These are phyloP conservation scores for Dysmachus trigonus DNA, from an alignment of 2,888 invertebrate genomes.

Conservation along the genomic window DNA sequence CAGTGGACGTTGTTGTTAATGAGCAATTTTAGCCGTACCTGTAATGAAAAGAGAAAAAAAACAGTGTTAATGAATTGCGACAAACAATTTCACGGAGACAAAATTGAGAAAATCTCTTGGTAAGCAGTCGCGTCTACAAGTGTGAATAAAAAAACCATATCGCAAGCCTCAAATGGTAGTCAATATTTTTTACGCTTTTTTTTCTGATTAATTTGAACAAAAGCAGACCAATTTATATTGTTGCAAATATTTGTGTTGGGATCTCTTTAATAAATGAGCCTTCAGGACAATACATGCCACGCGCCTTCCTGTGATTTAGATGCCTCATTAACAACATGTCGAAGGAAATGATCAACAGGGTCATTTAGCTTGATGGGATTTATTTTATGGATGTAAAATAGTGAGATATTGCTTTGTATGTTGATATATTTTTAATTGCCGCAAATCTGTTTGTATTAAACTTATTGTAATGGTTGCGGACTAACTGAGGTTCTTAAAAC, in stretches of 20 bases:
- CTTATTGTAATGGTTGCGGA: not conserved
- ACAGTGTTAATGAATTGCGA: not conserved
- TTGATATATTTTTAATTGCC: not conserved
- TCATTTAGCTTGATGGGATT: not conserved
- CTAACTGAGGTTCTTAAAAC: not conserved
- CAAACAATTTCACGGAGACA: not conserved
- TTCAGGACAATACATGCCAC: not conserved
- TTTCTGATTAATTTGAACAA: not conserved
- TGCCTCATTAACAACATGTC: not conserved
- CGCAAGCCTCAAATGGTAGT: not conserved
- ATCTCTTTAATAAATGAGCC: not conserved
- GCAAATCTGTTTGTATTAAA: not conserved
- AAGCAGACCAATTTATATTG: not conserved
- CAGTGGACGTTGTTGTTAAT: conserved; percentile 9
- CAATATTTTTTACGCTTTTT: not conserved
- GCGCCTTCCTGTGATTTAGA: not conserved
- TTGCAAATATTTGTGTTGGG: not conserved
- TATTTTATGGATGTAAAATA: not conserved
- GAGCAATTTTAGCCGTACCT: conserved; percentile 18
- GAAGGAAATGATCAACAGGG: not conserved
- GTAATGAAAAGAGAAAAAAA: conserved; percentile 2
- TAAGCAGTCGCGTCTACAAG: not conserved
- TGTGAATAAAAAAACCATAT: not conserved
- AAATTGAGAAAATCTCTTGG: not conserved
- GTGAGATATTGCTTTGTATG: not conserved